A percentile compares a stretch with the other conserved stretches of the same genome.
Conservation (phyloP, 2,888 invertebrate genomes). For the Axea sp. region DNA sequence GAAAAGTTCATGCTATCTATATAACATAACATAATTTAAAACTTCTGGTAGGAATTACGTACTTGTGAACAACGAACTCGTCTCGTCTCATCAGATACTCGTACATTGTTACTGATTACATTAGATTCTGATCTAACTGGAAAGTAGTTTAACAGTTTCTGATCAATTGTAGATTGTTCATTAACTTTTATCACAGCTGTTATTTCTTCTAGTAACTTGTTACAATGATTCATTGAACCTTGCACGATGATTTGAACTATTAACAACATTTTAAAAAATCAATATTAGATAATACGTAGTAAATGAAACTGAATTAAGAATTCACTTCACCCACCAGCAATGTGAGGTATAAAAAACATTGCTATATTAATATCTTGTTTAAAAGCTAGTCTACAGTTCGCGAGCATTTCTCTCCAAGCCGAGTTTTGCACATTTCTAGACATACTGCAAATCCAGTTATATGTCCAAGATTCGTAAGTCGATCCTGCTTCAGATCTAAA, state of each 20-base stretch:
- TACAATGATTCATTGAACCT: slow-evolving; percentile 77
- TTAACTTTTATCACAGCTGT: slow-evolving; percentile 80
- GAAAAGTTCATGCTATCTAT: no score
- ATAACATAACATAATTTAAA: no score
- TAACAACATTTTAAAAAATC: slow-evolving; percentile 4
- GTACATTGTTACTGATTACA: slow-evolving; percentile 62
- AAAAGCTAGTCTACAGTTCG: slow-evolving; percentile 87
- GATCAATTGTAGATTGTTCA: slow-evolving; percentile 68
- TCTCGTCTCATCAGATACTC: slow-evolving; percentile 76
- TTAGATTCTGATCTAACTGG: slow-evolving; percentile 69
- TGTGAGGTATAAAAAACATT: slow-evolving; percentile 87
- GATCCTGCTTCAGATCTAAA: slow-evolving; percentile 85
- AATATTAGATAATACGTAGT: slow-evolving; percentile 1
- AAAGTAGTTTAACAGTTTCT: slow-evolving; percentile 69
- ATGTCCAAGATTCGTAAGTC: slow-evolving; percentile 87
- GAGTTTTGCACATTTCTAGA: slow-evolving; percentile 83
- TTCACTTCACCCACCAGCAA: slow-evolving; percentile 79
- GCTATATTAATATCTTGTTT: slow-evolving; percentile 86
- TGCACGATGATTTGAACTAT: slow-evolving; percentile 78
- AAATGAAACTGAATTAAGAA: no score
- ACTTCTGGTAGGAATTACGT: no score
- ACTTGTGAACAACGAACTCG: slow-evolving; percentile 76
- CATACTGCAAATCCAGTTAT: slow-evolving; percentile 87
- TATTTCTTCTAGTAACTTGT: slow-evolving; percentile 81
- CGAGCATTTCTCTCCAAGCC: slow-evolving; percentile 83